A percentile compares a stretch with the other conserved stretches of the same genome.
Evolutionary conservation across 2,888 invertebrate genomes (phyloP).

Genomic region (Helobdella robusta): DNA sequence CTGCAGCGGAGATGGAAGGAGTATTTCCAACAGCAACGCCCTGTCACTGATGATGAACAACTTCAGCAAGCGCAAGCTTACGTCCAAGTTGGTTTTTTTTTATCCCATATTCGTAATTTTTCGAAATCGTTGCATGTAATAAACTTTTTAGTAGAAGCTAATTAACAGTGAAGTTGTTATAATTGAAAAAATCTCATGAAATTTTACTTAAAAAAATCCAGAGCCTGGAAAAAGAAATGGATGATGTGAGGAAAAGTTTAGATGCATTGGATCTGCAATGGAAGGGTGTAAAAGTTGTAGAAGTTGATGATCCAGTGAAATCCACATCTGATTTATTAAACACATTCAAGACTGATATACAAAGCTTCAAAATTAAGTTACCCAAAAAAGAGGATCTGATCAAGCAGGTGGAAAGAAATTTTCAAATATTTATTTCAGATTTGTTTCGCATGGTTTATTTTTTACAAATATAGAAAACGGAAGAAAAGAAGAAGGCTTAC

Average conservation of each 20-base stretch:
- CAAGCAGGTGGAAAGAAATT: too few species aligned
- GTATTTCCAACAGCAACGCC: not conserved
- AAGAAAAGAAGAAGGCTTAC: too few species aligned
- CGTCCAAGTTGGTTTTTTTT: not conserved
- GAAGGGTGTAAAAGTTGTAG: not conserved
- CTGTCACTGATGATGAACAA: slow-evolving; percentile 9
- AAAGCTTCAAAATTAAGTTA: not conserved
- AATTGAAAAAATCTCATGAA: too few species aligned
- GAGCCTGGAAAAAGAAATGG: slow-evolving; percentile 15
- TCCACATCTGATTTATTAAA: not conserved
- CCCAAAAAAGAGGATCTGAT: slow-evolving; percentile 4
- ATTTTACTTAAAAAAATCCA: not conserved
- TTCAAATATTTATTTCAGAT: too few species aligned
- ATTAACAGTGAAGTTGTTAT: too few species aligned
- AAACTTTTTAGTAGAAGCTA: too few species aligned
- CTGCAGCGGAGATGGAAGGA: not conserved
- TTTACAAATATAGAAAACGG: too few species aligned
- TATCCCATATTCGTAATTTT: not conserved
- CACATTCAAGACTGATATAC: not conserved
- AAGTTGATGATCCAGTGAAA: too few species aligned
- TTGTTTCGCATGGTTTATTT: too few species aligned
- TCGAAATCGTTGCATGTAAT: not conserved
- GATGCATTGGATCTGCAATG: not conserved
- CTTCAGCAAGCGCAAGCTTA: not conserved
- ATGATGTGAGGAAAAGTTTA: not conserved